Percentiles rank a stretch among this genome's conserved stretches.
Evolutionary conservation across 1,140 invertebrate species (phyloP).

Genomic region (Macrotrachela quadricornifera): DNA sequence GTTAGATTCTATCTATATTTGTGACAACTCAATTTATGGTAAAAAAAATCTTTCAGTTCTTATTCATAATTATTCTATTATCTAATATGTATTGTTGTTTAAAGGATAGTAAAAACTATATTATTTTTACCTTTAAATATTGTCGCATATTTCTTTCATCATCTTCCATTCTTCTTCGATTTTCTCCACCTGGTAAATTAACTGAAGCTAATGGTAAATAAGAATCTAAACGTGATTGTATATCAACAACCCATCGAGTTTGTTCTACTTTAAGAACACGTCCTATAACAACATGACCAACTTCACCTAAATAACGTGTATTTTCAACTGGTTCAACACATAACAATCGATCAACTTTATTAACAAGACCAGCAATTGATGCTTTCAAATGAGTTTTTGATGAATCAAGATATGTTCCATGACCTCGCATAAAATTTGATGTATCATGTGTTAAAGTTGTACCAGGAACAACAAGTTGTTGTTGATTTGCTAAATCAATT

Average conservation of each 20-base stretch:
- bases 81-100: too few species aligned
- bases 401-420: slow-evolving; percentile 62
- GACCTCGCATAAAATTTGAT: slow-evolving; percentile 40
- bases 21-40: too few species aligned
- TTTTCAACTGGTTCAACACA: slow-evolving; percentile 69
- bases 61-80: too few species aligned
- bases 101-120: too few species aligned
- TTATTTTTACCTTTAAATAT: slow-evolving; percentile 45
- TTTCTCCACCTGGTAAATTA: slow-evolving; percentile 81
- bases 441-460: too few species aligned
- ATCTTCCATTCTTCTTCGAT: slow-evolving; percentile 71
- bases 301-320: slow-evolving; percentile 46
- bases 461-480: too few species aligned
- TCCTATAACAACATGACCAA: slow-evolving; percentile 88
- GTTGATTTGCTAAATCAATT: too few species aligned
- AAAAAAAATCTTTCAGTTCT: too few species aligned
- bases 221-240: slow-evolving; percentile 60
- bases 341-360: slow-evolving; percentile 80
- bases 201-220: slow-evolving; percentile 69
- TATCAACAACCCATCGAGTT: slow-evolving; percentile 83
- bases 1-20: too few species aligned
- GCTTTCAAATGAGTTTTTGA: slow-evolving; percentile 46
- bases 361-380: slow-evolving; percentile 73
- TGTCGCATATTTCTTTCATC: slow-evolving; percentile 91
- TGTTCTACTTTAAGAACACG: slow-evolving; percentile 61